Conservation (phyloP, 2,888 invertebrate genomes). For the Pseudolycoriella hygida region DNA sequence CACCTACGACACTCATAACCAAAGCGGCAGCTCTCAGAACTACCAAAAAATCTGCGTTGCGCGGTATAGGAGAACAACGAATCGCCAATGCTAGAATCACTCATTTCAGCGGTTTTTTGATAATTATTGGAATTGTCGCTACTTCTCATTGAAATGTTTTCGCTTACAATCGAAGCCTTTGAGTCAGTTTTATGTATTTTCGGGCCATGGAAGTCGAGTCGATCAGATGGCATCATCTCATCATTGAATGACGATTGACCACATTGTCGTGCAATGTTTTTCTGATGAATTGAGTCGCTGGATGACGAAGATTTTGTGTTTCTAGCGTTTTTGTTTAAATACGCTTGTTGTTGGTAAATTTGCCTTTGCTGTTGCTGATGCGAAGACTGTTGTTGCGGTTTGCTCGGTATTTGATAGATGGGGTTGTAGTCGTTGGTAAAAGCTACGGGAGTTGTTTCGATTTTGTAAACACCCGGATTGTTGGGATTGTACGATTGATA, state of each 20-base stretch:
- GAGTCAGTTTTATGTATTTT: slow-evolving; percentile 29
- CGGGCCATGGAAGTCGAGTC: background rate
- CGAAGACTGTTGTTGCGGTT: slow-evolving; percentile 10
- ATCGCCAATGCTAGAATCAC: slow-evolving; percentile 23
- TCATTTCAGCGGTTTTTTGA: slow-evolving; percentile 19
- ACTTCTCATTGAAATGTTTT: slow-evolving; percentile 23
- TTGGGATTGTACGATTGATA: slow-evolving; percentile 30
- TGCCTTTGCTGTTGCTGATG: slow-evolving; percentile 9
- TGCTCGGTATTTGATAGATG: slow-evolving; percentile 20
- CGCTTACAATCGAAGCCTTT: slow-evolving; percentile 26
- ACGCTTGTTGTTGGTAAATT: slow-evolving; percentile 8
- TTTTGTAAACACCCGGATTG: slow-evolving; percentile 29
- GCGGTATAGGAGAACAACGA: slow-evolving; percentile 21
- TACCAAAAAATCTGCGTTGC: slow-evolving; percentile 24
- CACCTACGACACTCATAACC: slow-evolving; percentile 27
- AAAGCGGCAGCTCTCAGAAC: slow-evolving; percentile 27
- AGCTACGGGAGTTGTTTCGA: slow-evolving; percentile 29
- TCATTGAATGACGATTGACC: background rate
- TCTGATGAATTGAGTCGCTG: slow-evolving; percentile 25
- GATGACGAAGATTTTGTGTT: slow-evolving; percentile 29
- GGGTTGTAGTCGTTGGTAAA: slow-evolving; percentile 29
- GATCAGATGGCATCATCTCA: too few species aligned
- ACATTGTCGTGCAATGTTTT: slow-evolving; percentile 17
- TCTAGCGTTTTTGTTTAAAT: slow-evolving; percentile 8
- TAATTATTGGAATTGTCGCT: slow-evolving; percentile 22